A percentile compares a stretch with the other conserved stretches of the same genome.
phyloP scores from a whole-genome alignment of 1,140 invertebrate species.

The Macrocentrus cingulum region DNA sequence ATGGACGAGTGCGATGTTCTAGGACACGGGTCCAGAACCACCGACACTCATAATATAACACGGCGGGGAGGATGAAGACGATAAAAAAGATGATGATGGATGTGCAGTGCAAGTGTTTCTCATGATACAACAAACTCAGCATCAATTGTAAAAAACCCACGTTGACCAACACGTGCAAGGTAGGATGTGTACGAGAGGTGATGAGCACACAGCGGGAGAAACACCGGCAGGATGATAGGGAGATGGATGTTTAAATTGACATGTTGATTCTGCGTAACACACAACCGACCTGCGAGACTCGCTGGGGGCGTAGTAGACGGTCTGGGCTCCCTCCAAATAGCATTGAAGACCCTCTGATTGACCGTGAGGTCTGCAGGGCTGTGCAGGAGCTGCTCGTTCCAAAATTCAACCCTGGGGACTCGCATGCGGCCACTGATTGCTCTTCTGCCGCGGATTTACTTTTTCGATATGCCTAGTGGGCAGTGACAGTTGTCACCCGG shows the following conservation, averaged over 20 bases:
- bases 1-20: too few relatives aligned
- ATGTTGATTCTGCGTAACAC: constrained; percentile 19
- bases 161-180: too few relatives aligned
- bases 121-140: too few relatives aligned
- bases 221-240: neutral
- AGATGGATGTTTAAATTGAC: constrained; percentile 7
- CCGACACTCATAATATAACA: too few relatives aligned
- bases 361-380: constrained; percentile 30
- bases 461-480: neutral
- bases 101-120: too few relatives aligned
- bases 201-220: neutral
- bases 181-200: too few relatives aligned
- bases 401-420: constrained; percentile 44
- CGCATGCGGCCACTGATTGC: constrained; percentile 42
- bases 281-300: constrained; percentile 45
- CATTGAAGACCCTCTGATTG: constrained; percentile 22
- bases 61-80: too few relatives aligned
- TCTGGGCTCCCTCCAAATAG: constrained; percentile 31
- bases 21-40: too few relatives aligned
- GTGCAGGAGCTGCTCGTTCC: constrained; percentile 40
- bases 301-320: constrained; percentile 31
- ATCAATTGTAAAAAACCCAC: too few relatives aligned
- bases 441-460: too few relatives aligned
- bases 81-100: too few relatives aligned
- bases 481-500: neutral